Evolutionary conservation across 2,888 invertebrate species (phyloP), one percentile per base, ranked within the genome.

Genomic region (Mythimna loreyi): DNA sequence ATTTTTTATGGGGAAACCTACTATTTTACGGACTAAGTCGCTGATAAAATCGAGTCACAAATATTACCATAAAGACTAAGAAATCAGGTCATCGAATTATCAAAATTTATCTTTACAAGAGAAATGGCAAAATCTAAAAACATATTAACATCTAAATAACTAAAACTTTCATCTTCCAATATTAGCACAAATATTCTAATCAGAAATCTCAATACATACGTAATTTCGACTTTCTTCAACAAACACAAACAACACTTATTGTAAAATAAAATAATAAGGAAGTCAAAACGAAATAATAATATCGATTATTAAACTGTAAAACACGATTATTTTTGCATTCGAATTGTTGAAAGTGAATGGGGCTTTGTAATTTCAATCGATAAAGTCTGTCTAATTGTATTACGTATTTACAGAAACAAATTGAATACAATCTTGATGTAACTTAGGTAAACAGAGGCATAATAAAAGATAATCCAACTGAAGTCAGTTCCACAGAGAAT

Each of bases 141-240:
- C 7, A 47, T 13, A 66, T 43, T 28, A 43, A n/a, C 13, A 55
- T 66, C 7, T 19, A 28, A 66, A 70, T 49, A 40, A 33, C 16
- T 0, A 43, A 43, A 59, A 75, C 70, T 73, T 73, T 73, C 76
- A 21, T 60, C 30, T 55, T 55, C 21, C 28, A 28, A 45, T 59
- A 45, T 64, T 78, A 52, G 30, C 62, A 57, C 61, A 52, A 19
- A 67, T 58, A 43, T 7, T 61, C 21, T 13, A n/a, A 25, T 60
- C 28, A 25, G n/a, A 57, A 72, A 52, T 65, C 65, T 43, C 65
- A 78, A 72, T 78, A 60, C 78, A 75, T 72, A 74, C 36, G 30
- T 72, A 61, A 61, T 61, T 58, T 59, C 1, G 47, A 50, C 79
- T 75, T 78, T 75, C 74, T 78, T 76, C n/a, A 47, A 36, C 30